These are phyloP conservation scores for Regulus satrapa DNA, from an alignment of 2,113 vertebrate genomes.

Conservation along the genomic window DNA sequence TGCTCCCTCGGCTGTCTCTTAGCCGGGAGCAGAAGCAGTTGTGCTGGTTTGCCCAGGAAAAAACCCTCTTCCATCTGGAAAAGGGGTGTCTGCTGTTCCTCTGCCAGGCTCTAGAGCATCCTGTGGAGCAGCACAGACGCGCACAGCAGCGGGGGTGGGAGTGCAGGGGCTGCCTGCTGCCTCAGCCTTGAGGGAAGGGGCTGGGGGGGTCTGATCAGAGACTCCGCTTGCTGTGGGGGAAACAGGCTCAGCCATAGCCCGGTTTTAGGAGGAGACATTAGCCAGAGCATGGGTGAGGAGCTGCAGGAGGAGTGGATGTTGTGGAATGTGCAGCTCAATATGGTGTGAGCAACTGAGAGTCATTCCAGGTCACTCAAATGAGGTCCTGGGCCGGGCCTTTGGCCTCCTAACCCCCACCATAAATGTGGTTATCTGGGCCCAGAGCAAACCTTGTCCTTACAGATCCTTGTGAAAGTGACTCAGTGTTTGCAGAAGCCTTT, in stretches of 20 bases:
- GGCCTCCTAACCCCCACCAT: background rate
- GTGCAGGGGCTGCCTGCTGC: background rate
- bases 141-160: accelerated
- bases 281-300: background rate
- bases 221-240: background rate
- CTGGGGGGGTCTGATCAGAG: background rate
- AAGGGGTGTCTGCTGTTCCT: background rate
- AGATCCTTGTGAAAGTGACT: background rate
- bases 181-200: background rate
- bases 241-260: background rate
- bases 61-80: accelerated
- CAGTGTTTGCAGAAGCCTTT: slow-evolving; percentile 19
- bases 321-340: background rate
- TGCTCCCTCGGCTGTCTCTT: background rate
- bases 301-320: background rate
- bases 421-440: background rate
- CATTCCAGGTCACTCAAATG: background rate
- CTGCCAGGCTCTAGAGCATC: background rate
- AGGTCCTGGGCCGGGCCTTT: background rate
- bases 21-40: background rate
- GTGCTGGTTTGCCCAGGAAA: background rate
- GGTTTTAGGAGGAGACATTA: background rate
- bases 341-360: background rate
- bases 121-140: background rate
- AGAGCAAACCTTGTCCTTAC: background rate